Base-by-base conservation (phyloP, 2,797 vertebrate genomes). In the Myiotriccus ornatus region DNA sequence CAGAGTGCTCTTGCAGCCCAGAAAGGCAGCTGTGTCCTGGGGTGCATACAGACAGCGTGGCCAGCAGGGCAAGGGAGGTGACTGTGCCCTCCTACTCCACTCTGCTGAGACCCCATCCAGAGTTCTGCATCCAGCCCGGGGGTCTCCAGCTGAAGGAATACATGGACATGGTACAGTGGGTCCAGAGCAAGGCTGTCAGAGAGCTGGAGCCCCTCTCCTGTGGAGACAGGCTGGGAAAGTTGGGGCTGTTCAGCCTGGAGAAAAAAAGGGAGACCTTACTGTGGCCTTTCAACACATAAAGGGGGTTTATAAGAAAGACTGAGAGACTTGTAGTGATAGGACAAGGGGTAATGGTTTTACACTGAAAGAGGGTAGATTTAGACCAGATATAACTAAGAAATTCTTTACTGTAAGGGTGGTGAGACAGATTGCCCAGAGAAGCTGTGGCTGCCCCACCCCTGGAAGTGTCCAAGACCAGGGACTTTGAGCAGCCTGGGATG, bases 1-100 rank as follows among this genome's bases (percentile, higher is more conserved):
- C 1, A 2, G 30, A 43, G 19, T 1, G 1, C 0, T 0, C 39
- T 50, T 5, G 3, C 7, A 59, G 22, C 47, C 25, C 53, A 55
- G 15, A 67, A 20, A 37, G 18, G 17, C 28, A n/a, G 1, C 0
- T 0, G 0, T 57, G 24, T 22, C 47, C 47, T 32, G 19, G 16
- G 21, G 19, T 84, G 14, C 34, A 46, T 30, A 23, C 32, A 53
- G 46, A 81, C 3, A 56, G 0, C 0, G 0, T 53, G 34, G 10
- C 18, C 63, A 89, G 46, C 27, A 53, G 18, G 16, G 22, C 0
- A 0, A 62, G 30, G 14, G 8, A 57, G 23, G 4, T 25, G 23
- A 46, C 65, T 65, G 18, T 76, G 2, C 16, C 28, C 14, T 18
- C 47, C 65, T 57, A 6, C 41, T 56, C 62, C 3, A 1, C 46